Evolutionary conservation across 2,113 vertebrate species (phyloP).

Genomic region (Mastomys natalensis): DNA sequence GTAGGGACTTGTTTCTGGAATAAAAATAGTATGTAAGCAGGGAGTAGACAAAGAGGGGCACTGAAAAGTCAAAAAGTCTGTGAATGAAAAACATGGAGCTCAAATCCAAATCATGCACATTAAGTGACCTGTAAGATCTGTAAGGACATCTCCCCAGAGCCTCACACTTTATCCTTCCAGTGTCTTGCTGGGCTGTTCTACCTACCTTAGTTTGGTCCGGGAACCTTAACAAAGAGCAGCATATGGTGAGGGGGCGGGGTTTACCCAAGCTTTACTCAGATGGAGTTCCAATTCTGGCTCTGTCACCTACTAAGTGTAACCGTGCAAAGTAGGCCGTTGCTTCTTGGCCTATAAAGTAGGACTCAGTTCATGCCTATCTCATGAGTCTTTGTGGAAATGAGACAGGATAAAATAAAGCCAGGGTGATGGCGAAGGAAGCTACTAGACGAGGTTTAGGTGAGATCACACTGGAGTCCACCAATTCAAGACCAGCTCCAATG

Average conservation of each 20-base stretch:
- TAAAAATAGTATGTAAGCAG: not conserved
- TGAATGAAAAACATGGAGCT: not conserved
- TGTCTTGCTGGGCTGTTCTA: not conserved
- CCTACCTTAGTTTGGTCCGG: not conserved
- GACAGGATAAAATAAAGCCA: not conserved
- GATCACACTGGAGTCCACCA: not conserved
- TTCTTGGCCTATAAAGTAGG: not conserved
- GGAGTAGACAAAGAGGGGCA: not conserved
- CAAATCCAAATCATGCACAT: not conserved
- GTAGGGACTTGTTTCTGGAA: not conserved
- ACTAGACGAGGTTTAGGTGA: not conserved
- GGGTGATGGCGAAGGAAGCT: not conserved
- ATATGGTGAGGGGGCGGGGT: rapidly evolving
- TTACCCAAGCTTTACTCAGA: not conserved
- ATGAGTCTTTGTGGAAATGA: not conserved
- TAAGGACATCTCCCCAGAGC: not conserved
- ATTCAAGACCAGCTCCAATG: not conserved
- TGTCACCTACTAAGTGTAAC: not conserved
- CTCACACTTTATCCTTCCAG: rapidly evolving
- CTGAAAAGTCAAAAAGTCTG: not conserved
- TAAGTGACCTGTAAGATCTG: no score
- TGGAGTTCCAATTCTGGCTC: not conserved
- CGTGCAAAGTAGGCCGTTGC: not conserved
- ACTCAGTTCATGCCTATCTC: not conserved
- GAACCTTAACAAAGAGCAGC: not conserved